Base-by-base conservation (phyloP, 2,113 vertebrate genomes). In the Scortum barcoo region DNA sequence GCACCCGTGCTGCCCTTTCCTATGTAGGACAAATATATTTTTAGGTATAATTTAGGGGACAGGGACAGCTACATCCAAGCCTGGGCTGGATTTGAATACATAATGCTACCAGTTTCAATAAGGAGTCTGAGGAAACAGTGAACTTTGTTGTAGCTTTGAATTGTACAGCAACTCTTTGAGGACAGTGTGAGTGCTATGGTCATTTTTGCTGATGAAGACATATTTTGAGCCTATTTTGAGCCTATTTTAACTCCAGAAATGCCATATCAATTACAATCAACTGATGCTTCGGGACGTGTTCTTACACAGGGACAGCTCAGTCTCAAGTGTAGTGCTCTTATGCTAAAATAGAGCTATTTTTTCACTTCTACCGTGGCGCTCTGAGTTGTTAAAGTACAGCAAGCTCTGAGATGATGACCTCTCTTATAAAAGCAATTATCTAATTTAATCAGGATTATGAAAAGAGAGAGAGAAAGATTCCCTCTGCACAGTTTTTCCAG, bases 241-340 rank as follows among this genome's bases (percentile, higher is more conserved):
- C 66, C 36, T 86, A 78, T 86, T 78, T 81, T 78, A 75, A 81
- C 53, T 33, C 68, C 60, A 58, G 36, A 75, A 84, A 76, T 78
- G 75, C 30, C 68, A 85, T 53, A 38, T 72, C 40, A 79, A 78
- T 82, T 67, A 76, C 62, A 61, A 61, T 84, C 78, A 88, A 63
- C 56, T 38, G 57, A 69, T 44, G 33, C 56, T 56, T 54, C 36
- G 4, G 36, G 48, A 76, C 54, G 53, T 60, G 75, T 40, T 70
- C 50, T 54, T 12, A 36, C 68, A 42, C 2, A 33, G 38, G 33
- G 26, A 42, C 76, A 36, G 44, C 11, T 67, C 57, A 58, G 28
- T 86, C 69, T 51, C 19, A 68, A 81, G 42, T 36, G 36, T 36
- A 44, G 12, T 20, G 13, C 58, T 67, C 28, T 65, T 30, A 13